Evolutionary conservation across 2,888 invertebrate species (phyloP).

Genomic region (Diaphora mendica): DNA sequence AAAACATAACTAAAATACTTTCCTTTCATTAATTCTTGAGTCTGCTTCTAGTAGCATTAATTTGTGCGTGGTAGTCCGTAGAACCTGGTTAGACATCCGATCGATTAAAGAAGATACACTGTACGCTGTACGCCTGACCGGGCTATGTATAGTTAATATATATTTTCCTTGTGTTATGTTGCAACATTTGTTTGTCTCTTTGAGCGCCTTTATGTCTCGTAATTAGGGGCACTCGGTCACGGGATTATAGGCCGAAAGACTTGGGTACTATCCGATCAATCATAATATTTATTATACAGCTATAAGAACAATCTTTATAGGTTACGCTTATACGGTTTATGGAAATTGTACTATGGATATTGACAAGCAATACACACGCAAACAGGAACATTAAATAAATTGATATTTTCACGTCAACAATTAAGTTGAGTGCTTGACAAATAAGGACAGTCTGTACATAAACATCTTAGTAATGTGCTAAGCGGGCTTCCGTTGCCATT

Average conservation of each 20-base stretch:
- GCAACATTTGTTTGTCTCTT: not conserved
- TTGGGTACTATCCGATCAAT: not conserved
- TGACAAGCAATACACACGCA: not conserved
- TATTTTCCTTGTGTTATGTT: conserved; percentile 26
- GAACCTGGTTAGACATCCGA: conserved; percentile 33
- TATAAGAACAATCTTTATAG: not conserved
- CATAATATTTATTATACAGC: not conserved
- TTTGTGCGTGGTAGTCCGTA: conserved; percentile 42
- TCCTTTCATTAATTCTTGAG: not conserved
- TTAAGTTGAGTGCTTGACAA: conserved; percentile 46
- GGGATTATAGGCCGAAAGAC: not conserved
- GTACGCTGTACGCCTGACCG: conserved; percentile 42
- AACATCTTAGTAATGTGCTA: conserved; percentile 43
- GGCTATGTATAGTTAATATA: conserved; percentile 26
- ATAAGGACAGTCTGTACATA: conserved; percentile 30
- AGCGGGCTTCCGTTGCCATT: conserved; percentile 50
- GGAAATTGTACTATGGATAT: not conserved
- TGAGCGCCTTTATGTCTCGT: conserved; percentile 1
- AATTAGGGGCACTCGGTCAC: conserved; percentile 5
- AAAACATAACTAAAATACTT: not conserved
- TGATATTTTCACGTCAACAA: conserved; percentile 23
- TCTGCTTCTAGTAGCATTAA: conserved; percentile 19
- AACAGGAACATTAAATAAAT: not conserved
- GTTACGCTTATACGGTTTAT: not conserved
- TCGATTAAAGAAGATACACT: conserved; percentile 45